Evolutionary conservation across 2,888 invertebrate genomes (phyloP).

Genomic region (Thumatha senex): DNA sequence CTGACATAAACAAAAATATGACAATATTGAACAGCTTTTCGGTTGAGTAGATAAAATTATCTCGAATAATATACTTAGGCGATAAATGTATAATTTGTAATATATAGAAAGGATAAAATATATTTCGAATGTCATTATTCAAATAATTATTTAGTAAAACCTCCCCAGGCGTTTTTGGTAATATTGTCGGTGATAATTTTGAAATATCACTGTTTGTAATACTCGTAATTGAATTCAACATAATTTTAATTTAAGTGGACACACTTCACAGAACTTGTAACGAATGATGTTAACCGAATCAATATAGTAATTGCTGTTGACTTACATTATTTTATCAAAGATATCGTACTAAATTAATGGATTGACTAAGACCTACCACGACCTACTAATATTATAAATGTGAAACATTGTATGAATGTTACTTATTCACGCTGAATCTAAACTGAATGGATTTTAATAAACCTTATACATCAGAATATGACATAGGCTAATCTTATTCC

Average conservation of each 20-base stretch:
- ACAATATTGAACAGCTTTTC: background rate
- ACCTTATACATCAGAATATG: too few relatives aligned
- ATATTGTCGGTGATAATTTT: background rate
- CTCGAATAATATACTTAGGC: conserved; percentile 15
- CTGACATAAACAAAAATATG: background rate
- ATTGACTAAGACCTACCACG: too few relatives aligned
- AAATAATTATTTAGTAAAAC: conserved; percentile 12
- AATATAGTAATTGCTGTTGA: too few relatives aligned
- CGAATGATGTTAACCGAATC: too few relatives aligned
- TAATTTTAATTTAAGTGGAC: background rate
- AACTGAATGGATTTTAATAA: too few relatives aligned
- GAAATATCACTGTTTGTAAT: background rate
- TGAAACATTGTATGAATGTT: too few relatives aligned
- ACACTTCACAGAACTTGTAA: too few relatives aligned
- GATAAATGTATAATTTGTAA: conserved; percentile 10
- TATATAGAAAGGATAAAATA: conserved; percentile 16
- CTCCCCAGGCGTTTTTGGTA: background rate
- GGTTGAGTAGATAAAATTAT: conserved; percentile 16
- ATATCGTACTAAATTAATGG: too few relatives aligned
- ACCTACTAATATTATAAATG: too few relatives aligned
- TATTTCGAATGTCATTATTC: conserved; percentile 10
- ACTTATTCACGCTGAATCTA: too few relatives aligned
- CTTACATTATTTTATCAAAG: too few relatives aligned
- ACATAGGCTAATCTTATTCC: too few relatives aligned
- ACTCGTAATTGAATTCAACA: background rate